phyloP scores from a whole-genome alignment of 2,113 vertebrate species.

The Lamprologus tigripictilis region DNA sequence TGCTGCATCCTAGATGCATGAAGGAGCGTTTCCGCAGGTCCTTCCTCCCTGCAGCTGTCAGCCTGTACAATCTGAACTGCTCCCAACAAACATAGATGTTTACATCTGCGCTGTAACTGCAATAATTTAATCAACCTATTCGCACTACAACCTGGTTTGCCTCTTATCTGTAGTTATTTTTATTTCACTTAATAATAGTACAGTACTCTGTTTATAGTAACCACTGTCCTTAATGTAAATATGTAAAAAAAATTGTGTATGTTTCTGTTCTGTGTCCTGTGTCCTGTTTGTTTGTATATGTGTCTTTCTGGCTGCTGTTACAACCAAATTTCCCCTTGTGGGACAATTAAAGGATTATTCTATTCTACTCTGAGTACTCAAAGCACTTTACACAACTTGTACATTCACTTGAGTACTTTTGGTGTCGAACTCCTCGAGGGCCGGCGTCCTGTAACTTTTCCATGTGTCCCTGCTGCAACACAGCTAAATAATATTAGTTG shows the following conservation, averaged over 20 bases:
- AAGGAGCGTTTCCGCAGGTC: neutral
- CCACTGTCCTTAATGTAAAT: rapidly evolving
- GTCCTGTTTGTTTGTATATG: neutral
- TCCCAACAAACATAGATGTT: neutral
- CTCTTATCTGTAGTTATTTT: neutral
- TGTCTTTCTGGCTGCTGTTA: neutral
- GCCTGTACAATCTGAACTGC: neutral
- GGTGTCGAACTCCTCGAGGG: neutral
- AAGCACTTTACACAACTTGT: neutral
- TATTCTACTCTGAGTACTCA: neutral
- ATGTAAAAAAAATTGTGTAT: neutral
- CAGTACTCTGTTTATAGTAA: neutral
- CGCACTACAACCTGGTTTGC: neutral
- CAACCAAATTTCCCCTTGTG: neutral
- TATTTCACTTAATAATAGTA: rapidly evolving
- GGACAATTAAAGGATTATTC: neutral
- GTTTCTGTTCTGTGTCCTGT: neutral
- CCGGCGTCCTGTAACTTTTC: neutral
- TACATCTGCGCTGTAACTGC: neutral
- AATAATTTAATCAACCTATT: rapidly evolving
- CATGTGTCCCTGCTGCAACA: neutral
- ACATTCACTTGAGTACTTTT: neutral
- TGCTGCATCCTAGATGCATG: neutral
- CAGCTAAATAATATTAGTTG: neutral
- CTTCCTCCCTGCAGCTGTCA: neutral